These are phyloP conservation scores for Orchestes rusci DNA, from an alignment of 2,888 invertebrate genomes.

Conservation along the genomic window DNA sequence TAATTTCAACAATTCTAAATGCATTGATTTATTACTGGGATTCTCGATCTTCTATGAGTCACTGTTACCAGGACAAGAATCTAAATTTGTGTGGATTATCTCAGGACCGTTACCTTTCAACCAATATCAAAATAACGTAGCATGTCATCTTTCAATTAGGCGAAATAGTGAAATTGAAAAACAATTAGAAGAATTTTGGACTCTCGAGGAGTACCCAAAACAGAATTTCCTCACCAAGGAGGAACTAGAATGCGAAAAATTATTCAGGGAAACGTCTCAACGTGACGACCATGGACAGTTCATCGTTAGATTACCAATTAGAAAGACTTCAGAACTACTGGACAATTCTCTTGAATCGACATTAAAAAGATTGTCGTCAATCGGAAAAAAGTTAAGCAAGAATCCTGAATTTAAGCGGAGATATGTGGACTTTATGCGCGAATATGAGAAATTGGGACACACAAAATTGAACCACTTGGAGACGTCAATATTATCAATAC, in stretches of 20 bases:
- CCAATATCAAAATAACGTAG: too few relatives aligned
- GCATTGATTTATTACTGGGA: not conserved
- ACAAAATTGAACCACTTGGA: not conserved
- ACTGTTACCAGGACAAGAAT: not conserved
- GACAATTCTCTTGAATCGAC: conserved; percentile 9
- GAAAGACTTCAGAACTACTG: conserved; percentile 2
- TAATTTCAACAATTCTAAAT: not conserved
- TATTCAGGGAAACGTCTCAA: conserved; percentile 3
- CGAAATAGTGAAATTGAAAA: not conserved
- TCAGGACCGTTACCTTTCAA: too few relatives aligned
- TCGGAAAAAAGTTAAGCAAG: conserved; percentile 7
- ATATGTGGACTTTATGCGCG: conserved; percentile 5
- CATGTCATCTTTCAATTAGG: not conserved
- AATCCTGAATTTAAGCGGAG: conserved; percentile 5
- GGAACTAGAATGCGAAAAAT: conserved; percentile 14
- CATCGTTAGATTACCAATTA: conserved; percentile 7
- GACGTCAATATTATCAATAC: not conserved
- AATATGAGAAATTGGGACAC: not conserved
- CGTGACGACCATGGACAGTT: conserved; percentile 5
- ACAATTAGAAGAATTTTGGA: not conserved
- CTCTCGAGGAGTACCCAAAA: too few relatives aligned
- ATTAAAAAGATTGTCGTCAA: conserved; percentile 8
- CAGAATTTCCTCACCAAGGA: conserved; percentile 5
- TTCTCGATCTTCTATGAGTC: not conserved
- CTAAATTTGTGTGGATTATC: not conserved